These are phyloP conservation scores for Sandelia bainsii DNA, from an alignment of 2,797 vertebrate species.

Conservation along the genomic window DNA sequence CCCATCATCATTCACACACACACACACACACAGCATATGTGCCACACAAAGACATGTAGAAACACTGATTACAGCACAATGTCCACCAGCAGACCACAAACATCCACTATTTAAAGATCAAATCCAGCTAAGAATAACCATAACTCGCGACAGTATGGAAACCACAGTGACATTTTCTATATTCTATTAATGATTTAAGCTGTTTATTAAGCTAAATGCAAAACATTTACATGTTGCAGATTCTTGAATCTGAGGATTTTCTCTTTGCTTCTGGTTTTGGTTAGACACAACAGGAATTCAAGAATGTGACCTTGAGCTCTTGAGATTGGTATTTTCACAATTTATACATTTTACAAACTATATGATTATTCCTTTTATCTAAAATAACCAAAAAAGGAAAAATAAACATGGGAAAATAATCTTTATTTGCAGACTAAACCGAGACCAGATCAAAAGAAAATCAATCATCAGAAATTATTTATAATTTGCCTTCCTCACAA, in stretches of 20 bases:
- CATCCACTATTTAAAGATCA: not conserved
- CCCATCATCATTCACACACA: too few relatives aligned
- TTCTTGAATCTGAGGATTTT: conserved; percentile 4
- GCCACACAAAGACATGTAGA: not conserved
- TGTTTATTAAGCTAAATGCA: conserved; percentile 8
- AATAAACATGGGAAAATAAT: not conserved
- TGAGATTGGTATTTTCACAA: not conserved
- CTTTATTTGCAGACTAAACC: not conserved
- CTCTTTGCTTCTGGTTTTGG: not conserved
- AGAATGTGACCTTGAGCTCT: not conserved
- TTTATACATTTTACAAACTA: not conserved
- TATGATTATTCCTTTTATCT: not conserved
- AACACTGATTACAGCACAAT: not conserved
- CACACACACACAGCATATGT: conserved; percentile 14
- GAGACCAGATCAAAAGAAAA: not conserved
- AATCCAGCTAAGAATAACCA: not conserved
- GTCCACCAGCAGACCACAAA: not conserved
- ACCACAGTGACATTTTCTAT: not conserved
- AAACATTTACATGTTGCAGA: not conserved
- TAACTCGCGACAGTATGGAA: not conserved
- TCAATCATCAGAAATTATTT: not conserved
- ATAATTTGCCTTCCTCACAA: not conserved
- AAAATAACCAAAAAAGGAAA: not conserved
- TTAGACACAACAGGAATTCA: not conserved
- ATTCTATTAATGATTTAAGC: not conserved